These are phyloP conservation scores for Dysmachus trigonus DNA, from an alignment of 2,888 invertebrate genomes.

Conservation along the genomic window DNA sequence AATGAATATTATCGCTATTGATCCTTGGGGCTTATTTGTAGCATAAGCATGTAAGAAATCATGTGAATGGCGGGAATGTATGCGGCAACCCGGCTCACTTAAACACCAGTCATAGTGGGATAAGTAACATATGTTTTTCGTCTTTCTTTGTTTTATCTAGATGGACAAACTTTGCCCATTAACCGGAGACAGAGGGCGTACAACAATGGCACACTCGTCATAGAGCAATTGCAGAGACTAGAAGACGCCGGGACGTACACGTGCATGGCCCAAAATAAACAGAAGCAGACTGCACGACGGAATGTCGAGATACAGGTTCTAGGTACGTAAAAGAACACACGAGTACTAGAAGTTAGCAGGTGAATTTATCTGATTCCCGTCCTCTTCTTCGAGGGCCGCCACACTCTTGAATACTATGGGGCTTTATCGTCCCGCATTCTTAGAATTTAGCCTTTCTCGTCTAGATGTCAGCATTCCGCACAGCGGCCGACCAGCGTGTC, in stretches of 20 bases:
- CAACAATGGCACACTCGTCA: slow-evolving; percentile 84
- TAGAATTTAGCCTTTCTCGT: neutral
- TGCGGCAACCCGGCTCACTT: neutral
- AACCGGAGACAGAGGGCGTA: slow-evolving; percentile 88
- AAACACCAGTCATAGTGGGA: neutral
- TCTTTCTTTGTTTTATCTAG: slow-evolving; percentile 63
- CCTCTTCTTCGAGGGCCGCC: no score
- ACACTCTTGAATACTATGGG: neutral
- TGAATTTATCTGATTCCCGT: slow-evolving; percentile 19
- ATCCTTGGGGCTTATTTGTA: neutral
- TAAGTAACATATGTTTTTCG: slow-evolving; percentile 36
- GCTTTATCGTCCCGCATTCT: neutral
- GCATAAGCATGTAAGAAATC: slow-evolving; percentile 14
- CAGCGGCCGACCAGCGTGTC: neutral
- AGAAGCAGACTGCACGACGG: slow-evolving; percentile 79
- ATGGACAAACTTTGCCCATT: slow-evolving; percentile 84
- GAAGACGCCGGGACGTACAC: slow-evolving; percentile 91
- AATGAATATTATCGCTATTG: no score
- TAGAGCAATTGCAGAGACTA: slow-evolving; percentile 83
- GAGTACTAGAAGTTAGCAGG: neutral
- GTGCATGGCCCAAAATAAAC: slow-evolving; percentile 87
- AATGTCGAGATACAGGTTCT: slow-evolving; percentile 80
- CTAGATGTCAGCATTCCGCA: neutral
- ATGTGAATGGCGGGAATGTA: neutral
- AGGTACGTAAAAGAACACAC: slow-evolving; percentile 65